phyloP scores from a whole-genome alignment of 1,140 invertebrate species.

The Trinorchestia longiramus region DNA sequence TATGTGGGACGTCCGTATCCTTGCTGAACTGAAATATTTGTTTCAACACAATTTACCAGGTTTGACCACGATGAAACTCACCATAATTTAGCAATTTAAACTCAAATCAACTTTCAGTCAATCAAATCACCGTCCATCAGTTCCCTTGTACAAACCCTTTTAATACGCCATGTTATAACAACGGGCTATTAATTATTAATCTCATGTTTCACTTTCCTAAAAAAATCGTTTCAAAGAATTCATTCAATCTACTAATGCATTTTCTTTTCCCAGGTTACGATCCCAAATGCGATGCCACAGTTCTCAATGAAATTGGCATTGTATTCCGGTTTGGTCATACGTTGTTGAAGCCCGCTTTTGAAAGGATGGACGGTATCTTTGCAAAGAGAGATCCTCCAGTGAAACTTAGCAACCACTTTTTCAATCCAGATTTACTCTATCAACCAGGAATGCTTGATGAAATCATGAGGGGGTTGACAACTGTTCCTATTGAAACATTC shows the following conservation, averaged over 20 bases:
- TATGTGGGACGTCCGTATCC: not conserved
- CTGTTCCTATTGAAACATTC: conserved; percentile 74
- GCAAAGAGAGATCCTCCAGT: conserved; percentile 68
- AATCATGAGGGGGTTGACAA: conserved; percentile 73
- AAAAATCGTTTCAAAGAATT: not conserved
- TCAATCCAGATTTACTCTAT: conserved; percentile 75
- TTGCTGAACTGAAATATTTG: not conserved
- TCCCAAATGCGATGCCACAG: conserved; percentile 74
- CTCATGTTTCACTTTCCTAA: too few species aligned
- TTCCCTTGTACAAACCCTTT: too few species aligned
- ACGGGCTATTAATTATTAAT: too few species aligned
- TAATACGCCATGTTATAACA: too few species aligned
- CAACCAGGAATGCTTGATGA: conserved; percentile 72
- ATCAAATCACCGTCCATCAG: not conserved
- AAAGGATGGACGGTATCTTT: conserved; percentile 74
- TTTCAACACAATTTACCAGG: not conserved
- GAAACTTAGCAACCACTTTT: conserved; percentile 76
- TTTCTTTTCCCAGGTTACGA: conserved; percentile 73
- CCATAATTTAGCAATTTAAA: not conserved
- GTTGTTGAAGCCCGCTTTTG: conserved; percentile 76
- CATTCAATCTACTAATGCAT: not conserved
- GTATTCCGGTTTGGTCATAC: conserved; percentile 78
- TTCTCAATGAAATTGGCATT: conserved; percentile 78
- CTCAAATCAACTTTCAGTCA: not conserved
- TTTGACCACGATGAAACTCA: not conserved